Percentiles rank a stretch among this genome's conserved stretches.
Conservation (phyloP, 2,797 vertebrate genomes). For the Hoplostethus atlanticus region DNA sequence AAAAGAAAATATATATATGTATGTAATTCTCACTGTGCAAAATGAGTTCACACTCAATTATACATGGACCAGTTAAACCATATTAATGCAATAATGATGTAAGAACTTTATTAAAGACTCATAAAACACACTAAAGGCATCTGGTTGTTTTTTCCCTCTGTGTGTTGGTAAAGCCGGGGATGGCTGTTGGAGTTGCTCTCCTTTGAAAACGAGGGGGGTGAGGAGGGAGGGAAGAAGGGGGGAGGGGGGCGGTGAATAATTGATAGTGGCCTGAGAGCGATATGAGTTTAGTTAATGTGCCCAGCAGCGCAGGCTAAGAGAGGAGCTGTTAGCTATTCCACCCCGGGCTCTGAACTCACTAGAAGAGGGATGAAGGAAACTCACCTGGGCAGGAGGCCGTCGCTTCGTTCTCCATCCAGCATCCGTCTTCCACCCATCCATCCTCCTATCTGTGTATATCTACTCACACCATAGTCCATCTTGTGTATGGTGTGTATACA, state of each 20-base stretch:
- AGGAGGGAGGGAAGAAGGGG: conserved; percentile 21
- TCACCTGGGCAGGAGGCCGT: conserved; percentile 47
- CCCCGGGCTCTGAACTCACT: conserved; percentile 76
- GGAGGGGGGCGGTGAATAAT: conserved; percentile 82
- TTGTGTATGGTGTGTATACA: neutral
- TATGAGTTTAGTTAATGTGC: conserved; percentile 91
- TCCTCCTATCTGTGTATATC: conserved; percentile 21
- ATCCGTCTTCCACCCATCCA: neutral
- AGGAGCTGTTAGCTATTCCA: conserved; percentile 82
- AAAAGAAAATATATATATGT: too few relatives aligned
- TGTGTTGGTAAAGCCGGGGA: conserved; percentile 47
- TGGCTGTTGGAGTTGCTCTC: conserved; percentile 64
- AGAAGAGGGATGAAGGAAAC: conserved; percentile 46
- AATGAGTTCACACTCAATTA: conserved; percentile 18
- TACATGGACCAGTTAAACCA: conserved; percentile 9
- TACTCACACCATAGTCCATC: conserved; percentile 36
- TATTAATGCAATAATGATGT: conserved; percentile 43
- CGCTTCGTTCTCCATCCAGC: conserved; percentile 10
- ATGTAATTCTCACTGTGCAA: neutral
- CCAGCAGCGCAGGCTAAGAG: conserved; percentile 84
- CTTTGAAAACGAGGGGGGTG: conserved; percentile 69
- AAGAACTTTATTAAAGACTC: conserved; percentile 48
- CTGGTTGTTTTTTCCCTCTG: conserved; percentile 55
- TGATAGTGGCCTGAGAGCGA: conserved; percentile 88
- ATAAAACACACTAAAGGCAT: conserved; percentile 25